Base-by-base conservation (phyloP, 1,140 invertebrate species). In the Calliopsis andreniformis region DNA sequence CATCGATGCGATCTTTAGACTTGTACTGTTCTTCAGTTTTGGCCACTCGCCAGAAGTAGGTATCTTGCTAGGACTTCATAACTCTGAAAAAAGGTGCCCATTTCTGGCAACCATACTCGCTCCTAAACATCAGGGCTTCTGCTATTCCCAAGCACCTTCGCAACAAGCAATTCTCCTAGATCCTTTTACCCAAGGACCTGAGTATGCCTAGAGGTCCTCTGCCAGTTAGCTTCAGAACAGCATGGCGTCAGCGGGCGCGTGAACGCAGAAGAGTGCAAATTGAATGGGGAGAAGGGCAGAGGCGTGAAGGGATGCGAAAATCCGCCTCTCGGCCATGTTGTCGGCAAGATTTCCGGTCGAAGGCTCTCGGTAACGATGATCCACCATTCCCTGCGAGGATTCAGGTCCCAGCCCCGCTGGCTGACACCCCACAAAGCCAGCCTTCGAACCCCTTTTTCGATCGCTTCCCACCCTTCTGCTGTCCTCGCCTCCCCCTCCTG, bases 281-380 rank as follows among this genome's bases (percentile, higher is more conserved):
- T 66, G 64, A 76, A 82, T 67, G 69, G 66, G 23, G 56, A 23
- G 47, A 56, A 49, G 16, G 49, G 25, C 42, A 10, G n/a, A 61
- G 12, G 39, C n/a, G 16, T 1, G 30, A 51, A 2, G 23, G 14
- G 51, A 43, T 18, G 28, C 23, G 45, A 8, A 63, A 45, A 32
- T 14, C 6, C 23, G 30, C 35, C 28, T 45, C 25, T 49, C 51
- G 53, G 62, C 62, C 62, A 67, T 56, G 66, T 47, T 43, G 63
- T 55, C 55, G 76, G 79, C 55, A 76, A 79, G 78, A 86, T 85
- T 87, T 87, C 79, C 78, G 81, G 71, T 76, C 76, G 67, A 80
- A 80, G 67, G 78, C 61, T 79, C 80, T 61, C 83, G 71, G 79
- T 80, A 87, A 86, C 69, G 81, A 85, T 84, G 84, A 85, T 87